Base-by-base conservation (phyloP, 2,113 vertebrate genomes). In the Nannobrachium achirus region DNA sequence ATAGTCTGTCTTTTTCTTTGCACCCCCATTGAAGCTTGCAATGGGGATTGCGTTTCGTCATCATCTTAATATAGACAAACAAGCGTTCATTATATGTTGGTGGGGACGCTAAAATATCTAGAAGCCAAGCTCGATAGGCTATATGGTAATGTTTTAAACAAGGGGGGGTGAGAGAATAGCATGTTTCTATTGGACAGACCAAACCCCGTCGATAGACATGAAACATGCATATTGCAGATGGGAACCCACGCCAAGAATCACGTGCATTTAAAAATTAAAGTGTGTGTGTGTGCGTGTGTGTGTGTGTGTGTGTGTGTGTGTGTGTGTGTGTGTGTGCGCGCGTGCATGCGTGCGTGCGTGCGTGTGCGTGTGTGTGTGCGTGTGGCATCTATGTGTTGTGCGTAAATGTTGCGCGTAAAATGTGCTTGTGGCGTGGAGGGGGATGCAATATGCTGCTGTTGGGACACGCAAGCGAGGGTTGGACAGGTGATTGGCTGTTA, bases 241-340 rank as follows among this genome's bases (percentile, higher is more conserved):
- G 70, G 52, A 52, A 83, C 72, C 85, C 81, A 91, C 86, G 88
- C 88, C 69, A 76, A 79, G 80, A 63, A 45, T 66, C 25, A 33
- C 25, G 25, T 33, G 25, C 25, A 80, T 70, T 56, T 81, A 74
- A 48, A 75, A 81, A 81, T 86, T 70, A 81, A n/a, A n/a, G 33
- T 51, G 59, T 71, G 41, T 11, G 7, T 38, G 8, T 45, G 38
- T 74, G 77, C 75, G 63, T 63, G 53, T 48, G 60, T 58, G 33
- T 42, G 61, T 33, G 48, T 50, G 48, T 16, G 11, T 16, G 49
- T 16, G 49, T 16, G 14, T 40, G 56, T 40, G 56, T 33, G 56
- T 0, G 52, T 63, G 61, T 10, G 56, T 53, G 45, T 53, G n/a
- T 16, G 39, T 3, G 51, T 19, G 39, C 42, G 39, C 42, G 15